phyloP scores from a whole-genome alignment of 1,140 invertebrate species.

The Phenacoccus solenopsis region DNA sequence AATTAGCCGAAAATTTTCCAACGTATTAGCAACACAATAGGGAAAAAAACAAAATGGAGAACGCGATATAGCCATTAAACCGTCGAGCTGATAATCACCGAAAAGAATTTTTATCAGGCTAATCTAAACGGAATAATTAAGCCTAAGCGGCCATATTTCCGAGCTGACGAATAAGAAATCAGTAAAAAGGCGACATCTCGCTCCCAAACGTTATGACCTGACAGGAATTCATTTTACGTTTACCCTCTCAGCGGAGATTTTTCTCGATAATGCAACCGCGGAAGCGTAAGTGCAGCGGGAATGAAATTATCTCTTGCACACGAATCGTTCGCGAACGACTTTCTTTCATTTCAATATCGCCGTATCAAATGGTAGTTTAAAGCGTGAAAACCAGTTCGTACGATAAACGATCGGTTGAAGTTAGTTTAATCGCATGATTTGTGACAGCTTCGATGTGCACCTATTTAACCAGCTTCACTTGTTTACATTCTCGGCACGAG shows the following conservation, averaged over 20 bases:
- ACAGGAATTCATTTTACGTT: not conserved
- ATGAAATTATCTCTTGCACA: not conserved
- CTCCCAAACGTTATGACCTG: not conserved
- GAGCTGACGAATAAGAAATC: not conserved
- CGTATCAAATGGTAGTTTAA: not conserved
- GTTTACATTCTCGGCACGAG: not conserved
- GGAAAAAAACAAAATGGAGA: no score
- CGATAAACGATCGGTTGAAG: not conserved
- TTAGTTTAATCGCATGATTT: not conserved
- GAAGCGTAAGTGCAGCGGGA: not conserved
- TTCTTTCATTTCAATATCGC: not conserved
- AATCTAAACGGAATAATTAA: not conserved
- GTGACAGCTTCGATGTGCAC: not conserved
- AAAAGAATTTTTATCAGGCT: not conserved
- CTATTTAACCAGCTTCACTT: not conserved
- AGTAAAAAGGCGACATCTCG: not conserved
- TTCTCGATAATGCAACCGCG: not conserved
- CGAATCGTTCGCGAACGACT: not conserved
- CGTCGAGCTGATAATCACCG: no score
- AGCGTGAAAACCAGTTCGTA: slow-evolving; percentile 1
- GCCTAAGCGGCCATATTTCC: not conserved
- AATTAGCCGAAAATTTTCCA: no score
- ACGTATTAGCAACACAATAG: no score
- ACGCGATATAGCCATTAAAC: no score
- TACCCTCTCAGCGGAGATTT: not conserved